Conservation (phyloP, 35 echinoderm and acorn worm genomes). For the Amphiura filiformis region DNA sequence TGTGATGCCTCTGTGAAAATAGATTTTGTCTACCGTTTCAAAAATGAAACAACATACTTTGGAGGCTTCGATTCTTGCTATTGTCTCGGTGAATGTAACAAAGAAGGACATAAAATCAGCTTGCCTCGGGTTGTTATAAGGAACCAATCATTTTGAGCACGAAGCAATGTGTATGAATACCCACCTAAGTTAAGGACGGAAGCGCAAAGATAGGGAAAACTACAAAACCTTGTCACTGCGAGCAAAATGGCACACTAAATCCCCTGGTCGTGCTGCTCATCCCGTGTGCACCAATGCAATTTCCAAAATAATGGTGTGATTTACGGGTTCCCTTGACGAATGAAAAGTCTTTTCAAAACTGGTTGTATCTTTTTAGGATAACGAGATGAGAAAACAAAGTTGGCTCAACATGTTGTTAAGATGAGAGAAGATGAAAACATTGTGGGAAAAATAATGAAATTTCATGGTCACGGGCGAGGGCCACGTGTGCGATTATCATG, state of each 20-base stretch:
- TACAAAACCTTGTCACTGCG: not conserved
- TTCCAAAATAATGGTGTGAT: slow-evolving; percentile 11
- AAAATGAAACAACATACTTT: slow-evolving; percentile 5
- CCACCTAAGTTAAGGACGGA: not conserved
- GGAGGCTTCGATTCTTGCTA: not conserved
- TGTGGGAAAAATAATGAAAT: not conserved
- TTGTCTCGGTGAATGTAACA: not conserved
- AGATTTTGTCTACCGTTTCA: slow-evolving; percentile 8
- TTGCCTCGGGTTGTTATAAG: not conserved
- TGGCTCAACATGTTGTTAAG: not conserved
- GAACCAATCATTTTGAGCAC: slow-evolving; percentile 11
- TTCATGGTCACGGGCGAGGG: not conserved
- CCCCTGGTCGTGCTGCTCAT: not conserved
- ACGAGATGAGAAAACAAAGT: not conserved
- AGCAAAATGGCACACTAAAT: slow-evolving; percentile 14
- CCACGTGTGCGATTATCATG: not conserved
- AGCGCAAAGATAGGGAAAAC: not conserved
- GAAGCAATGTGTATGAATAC: slow-evolving; percentile 7
- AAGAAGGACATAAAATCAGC: slow-evolving; percentile 4
- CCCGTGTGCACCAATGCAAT: slow-evolving; percentile 13
- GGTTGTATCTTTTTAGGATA: not conserved
- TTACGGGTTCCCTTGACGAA: not conserved
- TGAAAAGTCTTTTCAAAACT: slow-evolving; percentile 11
- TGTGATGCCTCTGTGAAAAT: slow-evolving; percentile 14
- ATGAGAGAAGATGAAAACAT: not conserved